phyloP scores from a whole-genome alignment of 2,888 invertebrate species.

The Clepsis dumicolana region DNA sequence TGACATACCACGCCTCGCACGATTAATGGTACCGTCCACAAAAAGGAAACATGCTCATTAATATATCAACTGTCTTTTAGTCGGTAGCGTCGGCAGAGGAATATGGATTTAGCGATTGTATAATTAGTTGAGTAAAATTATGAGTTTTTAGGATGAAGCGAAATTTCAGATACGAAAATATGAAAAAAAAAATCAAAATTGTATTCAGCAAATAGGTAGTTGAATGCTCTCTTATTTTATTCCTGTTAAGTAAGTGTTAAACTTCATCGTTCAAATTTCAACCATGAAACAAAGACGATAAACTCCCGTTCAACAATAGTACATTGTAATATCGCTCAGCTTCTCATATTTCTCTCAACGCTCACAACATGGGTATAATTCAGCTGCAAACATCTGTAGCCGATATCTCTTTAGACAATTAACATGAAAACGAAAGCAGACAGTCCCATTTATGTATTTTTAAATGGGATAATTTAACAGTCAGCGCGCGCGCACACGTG shows the following conservation, averaged over 20 bases:
- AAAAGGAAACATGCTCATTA: slow-evolving; percentile 84
- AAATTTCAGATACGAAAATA: too few relatives aligned
- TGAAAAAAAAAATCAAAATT: neutral
- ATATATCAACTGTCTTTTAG: slow-evolving; percentile 86
- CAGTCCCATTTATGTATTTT: slow-evolving; percentile 76
- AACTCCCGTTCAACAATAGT: neutral
- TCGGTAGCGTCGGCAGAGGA: slow-evolving; percentile 71
- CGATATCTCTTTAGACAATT: slow-evolving; percentile 83
- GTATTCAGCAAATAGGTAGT: too few relatives aligned
- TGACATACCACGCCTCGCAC: slow-evolving; percentile 84
- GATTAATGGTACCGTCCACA: slow-evolving; percentile 83
- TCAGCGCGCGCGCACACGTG: slow-evolving; percentile 54
- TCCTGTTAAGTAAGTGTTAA: too few relatives aligned
- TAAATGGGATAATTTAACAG: slow-evolving; percentile 75
- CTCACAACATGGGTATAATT: slow-evolving; percentile 74
- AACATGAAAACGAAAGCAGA: slow-evolving; percentile 75
- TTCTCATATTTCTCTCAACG: slow-evolving; percentile 79
- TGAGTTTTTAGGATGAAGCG: too few relatives aligned
- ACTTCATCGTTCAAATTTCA: neutral
- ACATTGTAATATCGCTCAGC: slow-evolving; percentile 38
- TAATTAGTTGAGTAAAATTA: too few relatives aligned
- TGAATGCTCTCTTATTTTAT: too few relatives aligned
- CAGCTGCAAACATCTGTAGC: slow-evolving; percentile 80
- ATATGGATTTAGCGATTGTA: slow-evolving; percentile 28
- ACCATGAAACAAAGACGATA: neutral